Percentiles rank a stretch among this genome's conserved stretches.
phyloP scores from a whole-genome alignment of 2,888 invertebrate genomes.

The Drosophila infuscata region DNA sequence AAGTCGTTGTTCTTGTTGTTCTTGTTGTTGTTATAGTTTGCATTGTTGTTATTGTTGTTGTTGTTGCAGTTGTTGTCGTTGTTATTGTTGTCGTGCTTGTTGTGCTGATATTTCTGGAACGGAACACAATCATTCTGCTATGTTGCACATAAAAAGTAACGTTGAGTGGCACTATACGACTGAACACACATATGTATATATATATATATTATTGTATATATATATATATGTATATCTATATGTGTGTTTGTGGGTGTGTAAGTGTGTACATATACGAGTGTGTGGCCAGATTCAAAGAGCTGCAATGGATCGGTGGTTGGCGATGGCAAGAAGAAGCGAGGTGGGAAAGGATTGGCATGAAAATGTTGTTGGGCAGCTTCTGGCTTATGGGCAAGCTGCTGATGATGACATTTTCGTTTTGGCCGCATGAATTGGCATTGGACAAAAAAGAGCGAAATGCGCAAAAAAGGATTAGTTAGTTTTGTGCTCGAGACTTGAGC shows the following conservation, averaged over 20 bases:
- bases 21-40: constrained; percentile 27
- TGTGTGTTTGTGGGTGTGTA: constrained; percentile 13
- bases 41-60: constrained; percentile 27
- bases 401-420: constrained; percentile 78
- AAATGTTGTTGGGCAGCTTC: constrained; percentile 29
- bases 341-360: constrained; percentile 20
- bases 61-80: constrained; percentile 35
- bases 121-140: constrained; percentile 80
- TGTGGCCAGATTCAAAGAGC: constrained; percentile 43
- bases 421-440: constrained; percentile 69
- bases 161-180: constrained; percentile 72
- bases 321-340: constrained; percentile 16
- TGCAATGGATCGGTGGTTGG: constrained; percentile 55
- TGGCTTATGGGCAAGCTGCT: constrained; percentile 65
- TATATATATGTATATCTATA: neutral
- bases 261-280: constrained; percentile 25
- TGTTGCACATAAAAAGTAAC: constrained; percentile 80
- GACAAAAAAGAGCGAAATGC: constrained; percentile 55
- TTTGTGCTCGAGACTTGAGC: constrained; percentile 43
- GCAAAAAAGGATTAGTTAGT: constrained; percentile 78
- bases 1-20: constrained; percentile 35
- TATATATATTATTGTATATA: neutral
- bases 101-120: constrained; percentile 81
- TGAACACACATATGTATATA: constrained; percentile 14
- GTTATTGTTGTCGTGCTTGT: constrained; percentile 65